Evolutionary conservation across 1,140 invertebrate genomes (phyloP), one percentile per base, ranked within the genome.

Genomic region (Brachionus koreanus): DNA sequence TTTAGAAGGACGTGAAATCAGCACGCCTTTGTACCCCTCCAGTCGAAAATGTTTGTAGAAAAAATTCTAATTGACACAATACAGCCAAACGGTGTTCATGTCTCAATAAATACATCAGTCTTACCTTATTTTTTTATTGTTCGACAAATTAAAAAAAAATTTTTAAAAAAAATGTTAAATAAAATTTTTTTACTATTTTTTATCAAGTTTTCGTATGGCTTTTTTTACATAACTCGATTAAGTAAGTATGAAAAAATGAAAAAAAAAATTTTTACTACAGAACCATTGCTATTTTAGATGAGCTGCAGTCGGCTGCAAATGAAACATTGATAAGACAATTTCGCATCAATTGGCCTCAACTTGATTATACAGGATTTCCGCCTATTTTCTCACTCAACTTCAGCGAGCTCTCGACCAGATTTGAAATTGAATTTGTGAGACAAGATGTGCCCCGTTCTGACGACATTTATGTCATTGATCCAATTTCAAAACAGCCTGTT

Each of bases 41-140:
- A 9, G 16, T 19, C 7, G 1, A 19, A 57, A 57, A 57, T 57
- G 49, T 57, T 57, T 57, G 49, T 57, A 57, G 29, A 29, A 57
- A 57, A 57, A 57, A 5, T 57, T 57, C 16, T 19, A 57, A 29
- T 29, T 29, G 16, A 57, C 19, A 57, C 16, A 57, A 9, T 10
- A 42, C 39, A 42, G 19, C 49, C 5, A 57, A 57, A 57, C 19
- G 29, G 29, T 29, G 49, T 19, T 57, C 49, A 57, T n/a, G 12
- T 49, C 13, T 16, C 43, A 49, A 49, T 69, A 39, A 69, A 69
- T 37, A 39, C 65, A 39, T 69, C 65, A 69, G 65, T 39, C 65
- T 69, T 69, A 69, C 35, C 35, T 69, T 37, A 69, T 69, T 69
- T 69, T 69, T 69, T 69, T 69, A 19, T 37, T 19, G 33, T 37